These are phyloP conservation scores for Pediacus dermestoides DNA, from an alignment of 2,888 invertebrate genomes.

Conservation along the genomic window DNA sequence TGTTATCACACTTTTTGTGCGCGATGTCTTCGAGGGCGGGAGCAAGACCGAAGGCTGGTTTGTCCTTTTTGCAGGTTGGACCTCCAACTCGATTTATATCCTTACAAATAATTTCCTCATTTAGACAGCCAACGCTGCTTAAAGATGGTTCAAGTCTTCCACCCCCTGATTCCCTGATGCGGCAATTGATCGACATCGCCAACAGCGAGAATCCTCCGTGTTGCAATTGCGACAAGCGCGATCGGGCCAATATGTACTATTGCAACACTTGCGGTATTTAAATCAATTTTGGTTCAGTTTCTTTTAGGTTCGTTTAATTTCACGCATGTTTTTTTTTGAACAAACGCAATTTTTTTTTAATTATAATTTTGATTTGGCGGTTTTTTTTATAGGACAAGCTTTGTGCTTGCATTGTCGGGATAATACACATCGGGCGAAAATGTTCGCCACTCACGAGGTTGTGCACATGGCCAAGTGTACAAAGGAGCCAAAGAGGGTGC, in stretches of 20 bases:
- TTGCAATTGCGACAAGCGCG: slow-evolving; percentile 73
- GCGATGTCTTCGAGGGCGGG: slow-evolving; percentile 60
- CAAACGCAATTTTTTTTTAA: slow-evolving; percentile 13
- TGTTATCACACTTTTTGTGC: slow-evolving; percentile 72
- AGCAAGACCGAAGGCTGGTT: slow-evolving; percentile 58
- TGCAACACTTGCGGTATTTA: slow-evolving; percentile 70
- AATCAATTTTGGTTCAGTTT: slow-evolving; percentile 14
- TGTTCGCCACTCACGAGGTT: slow-evolving; percentile 72
- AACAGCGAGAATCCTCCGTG: slow-evolving; percentile 70
- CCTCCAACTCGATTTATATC: slow-evolving; percentile 1
- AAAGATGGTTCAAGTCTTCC: slow-evolving; percentile 62
- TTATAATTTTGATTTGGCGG: slow-evolving; percentile 15
- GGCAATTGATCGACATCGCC: slow-evolving; percentile 67
- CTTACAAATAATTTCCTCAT: slow-evolving; percentile 10
- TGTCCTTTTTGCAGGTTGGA: slow-evolving; percentile 66
- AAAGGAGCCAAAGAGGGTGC: slow-evolving; percentile 64
- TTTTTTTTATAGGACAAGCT: slow-evolving; percentile 59
- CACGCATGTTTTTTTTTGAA: slow-evolving; percentile 18
- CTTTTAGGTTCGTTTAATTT: slow-evolving; percentile 20
- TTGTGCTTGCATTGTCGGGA: slow-evolving; percentile 67
- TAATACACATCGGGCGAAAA: slow-evolving; percentile 71
- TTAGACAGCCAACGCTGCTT: slow-evolving; percentile 58
- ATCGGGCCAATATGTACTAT: slow-evolving; percentile 69
- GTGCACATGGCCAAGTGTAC: slow-evolving; percentile 68
- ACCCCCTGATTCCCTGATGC: slow-evolving; percentile 63